These are phyloP conservation scores for Empis livida DNA, from an alignment of 2,888 invertebrate species.

Conservation along the genomic window DNA sequence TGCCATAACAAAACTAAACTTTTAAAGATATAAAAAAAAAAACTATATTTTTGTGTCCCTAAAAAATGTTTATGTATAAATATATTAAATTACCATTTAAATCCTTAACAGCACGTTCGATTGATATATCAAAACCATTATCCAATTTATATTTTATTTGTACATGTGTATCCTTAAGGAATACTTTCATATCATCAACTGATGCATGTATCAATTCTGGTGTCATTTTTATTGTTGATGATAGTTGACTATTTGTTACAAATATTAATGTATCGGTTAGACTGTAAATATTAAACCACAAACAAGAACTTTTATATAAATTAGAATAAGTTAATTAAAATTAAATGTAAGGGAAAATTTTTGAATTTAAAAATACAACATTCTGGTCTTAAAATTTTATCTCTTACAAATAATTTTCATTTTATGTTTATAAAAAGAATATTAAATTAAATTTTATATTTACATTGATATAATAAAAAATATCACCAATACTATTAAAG, in stretches of 20 bases:
- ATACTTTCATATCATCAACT: slow-evolving; percentile 46
- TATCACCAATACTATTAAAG: slow-evolving; percentile 28
- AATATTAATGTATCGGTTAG: slow-evolving; percentile 42
- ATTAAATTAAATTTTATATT: slow-evolving; percentile 12
- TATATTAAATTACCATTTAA: slow-evolving; percentile 43
- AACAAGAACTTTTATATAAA: neutral
- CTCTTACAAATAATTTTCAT: too few relatives aligned
- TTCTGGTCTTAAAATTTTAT: too few relatives aligned
- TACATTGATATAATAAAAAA: slow-evolving; percentile 30
- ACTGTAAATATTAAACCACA: neutral
- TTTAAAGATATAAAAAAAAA: too few relatives aligned
- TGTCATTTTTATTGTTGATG: slow-evolving; percentile 41
- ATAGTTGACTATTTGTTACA: slow-evolving; percentile 48
- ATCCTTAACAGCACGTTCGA: slow-evolving; percentile 47
- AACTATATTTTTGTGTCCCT: too few relatives aligned
- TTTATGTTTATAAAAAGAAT: neutral
- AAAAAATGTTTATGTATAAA: too few relatives aligned
- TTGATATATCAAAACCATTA: slow-evolving; percentile 44
- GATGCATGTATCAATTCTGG: slow-evolving; percentile 43
- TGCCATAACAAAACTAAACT: too few relatives aligned
- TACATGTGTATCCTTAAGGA: slow-evolving; percentile 47
- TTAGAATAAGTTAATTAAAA: neutral
- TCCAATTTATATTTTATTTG: slow-evolving; percentile 47
- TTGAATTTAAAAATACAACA: too few relatives aligned
- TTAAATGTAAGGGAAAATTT: too few relatives aligned